Base-by-base conservation (phyloP, 92 coral and sea anemone species). In the Porites lobata region DNA sequence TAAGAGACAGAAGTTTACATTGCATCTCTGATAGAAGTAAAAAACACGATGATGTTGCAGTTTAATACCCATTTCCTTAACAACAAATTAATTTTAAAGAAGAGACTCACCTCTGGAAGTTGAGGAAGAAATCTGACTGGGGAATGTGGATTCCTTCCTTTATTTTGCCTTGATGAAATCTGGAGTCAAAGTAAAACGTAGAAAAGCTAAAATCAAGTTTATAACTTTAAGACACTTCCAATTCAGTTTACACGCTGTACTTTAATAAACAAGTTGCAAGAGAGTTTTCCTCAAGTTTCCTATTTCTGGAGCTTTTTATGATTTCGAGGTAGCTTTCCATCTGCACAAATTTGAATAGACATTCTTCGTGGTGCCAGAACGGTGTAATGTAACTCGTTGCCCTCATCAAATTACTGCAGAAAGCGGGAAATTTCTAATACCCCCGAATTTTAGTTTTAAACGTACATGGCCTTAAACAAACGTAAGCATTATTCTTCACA, bases 101-200 rank as follows among this genome's bases (percentile, higher is more conserved):
- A 15, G 12, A 76, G 12, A 76, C 94, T 86, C 51, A 94, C 96
- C 90, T 94, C 98, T 63, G 99, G 98, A 24, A 97, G 68, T 76
- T 97, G 99, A 69, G 99, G 99, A 17, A 97, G 92, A 76, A 97
- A 97, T 79, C 98, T 87, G 8, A 97, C 92, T 3, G 99, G 99
- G 1, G 94, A 69, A 75, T 95, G 96, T 53, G 98, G 98, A 86
- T 95, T 91, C 80, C 94, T 90, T 47, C 98, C 99, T 80, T 97
- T 97, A 20, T 68, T 77, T 79, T 87, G 76, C 50, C 83, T 67
- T n/a, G 83, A 85, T 19, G 86, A 69, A 51, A 80, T 47, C 85
- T 80, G 85, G 32, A 52, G 63, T 11, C 8, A 10, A 75, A 75
- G 6, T 19, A 13, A 51, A n/a, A 51, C 13, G 22, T 38, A 75